phyloP scores from a whole-genome alignment of 2,797 vertebrate genomes.

The Argentina silus region DNA sequence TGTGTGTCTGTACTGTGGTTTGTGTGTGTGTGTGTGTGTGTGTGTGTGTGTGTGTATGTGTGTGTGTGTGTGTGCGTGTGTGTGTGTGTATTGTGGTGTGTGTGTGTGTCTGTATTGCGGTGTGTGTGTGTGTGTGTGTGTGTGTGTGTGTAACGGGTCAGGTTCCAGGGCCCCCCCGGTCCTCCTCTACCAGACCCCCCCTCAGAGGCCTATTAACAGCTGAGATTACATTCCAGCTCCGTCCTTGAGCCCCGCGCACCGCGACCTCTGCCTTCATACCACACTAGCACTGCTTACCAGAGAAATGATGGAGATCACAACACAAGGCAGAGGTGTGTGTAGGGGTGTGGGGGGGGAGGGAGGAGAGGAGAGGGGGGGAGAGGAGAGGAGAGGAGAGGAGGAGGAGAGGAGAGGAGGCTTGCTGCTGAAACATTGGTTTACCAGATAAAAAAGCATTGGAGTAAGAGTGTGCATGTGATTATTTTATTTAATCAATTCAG shows the following conservation, averaged over 20 bases:
- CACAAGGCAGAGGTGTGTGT: not conserved
- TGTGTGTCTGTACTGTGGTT: no score
- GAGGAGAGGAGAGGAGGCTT: conserved; percentile 17
- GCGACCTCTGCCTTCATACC: conserved; percentile 65
- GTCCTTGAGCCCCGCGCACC: conserved; percentile 71
- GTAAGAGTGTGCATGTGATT: no score
- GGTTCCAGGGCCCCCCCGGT: conserved; percentile 49
- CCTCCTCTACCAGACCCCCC: conserved; percentile 36
- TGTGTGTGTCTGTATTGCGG: conserved; percentile 14
- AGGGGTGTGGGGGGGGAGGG: not conserved
- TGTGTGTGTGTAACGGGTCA: conserved; percentile 21
- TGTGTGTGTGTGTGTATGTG: conserved; percentile 11
- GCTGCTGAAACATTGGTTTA: no score
- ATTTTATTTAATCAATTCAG: no score
- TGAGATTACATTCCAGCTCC: conserved; percentile 72
- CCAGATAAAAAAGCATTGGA: no score
- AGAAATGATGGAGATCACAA: conserved; percentile 43
- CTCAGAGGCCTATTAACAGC: conserved; percentile 69
- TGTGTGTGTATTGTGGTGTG: not conserved
- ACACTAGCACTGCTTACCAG: conserved; percentile 66
- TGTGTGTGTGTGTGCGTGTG: conserved; percentile 2
- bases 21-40: not conserved
- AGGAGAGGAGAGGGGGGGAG: no score
- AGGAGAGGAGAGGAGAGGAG: no score
- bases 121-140: conserved; percentile 14